A percentile compares a stretch with the other conserved stretches of the same genome.
phyloP scores from a whole-genome alignment of 64 coral and sea anemone species.

The Hydrozoanthus tunicans region DNA sequence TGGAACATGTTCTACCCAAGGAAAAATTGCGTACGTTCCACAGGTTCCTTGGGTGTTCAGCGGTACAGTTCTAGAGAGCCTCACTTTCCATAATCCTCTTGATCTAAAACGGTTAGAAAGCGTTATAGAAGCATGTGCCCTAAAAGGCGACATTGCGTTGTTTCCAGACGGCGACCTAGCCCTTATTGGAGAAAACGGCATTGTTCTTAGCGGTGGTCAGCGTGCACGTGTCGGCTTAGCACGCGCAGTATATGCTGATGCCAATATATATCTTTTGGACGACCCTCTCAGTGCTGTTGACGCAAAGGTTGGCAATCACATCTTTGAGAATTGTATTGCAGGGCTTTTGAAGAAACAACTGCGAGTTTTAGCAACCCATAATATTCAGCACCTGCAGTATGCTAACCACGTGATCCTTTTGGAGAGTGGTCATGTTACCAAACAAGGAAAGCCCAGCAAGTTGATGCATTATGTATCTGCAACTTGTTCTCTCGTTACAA shows the following conservation, averaged over 20 bases:
- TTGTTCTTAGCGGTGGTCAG: no score
- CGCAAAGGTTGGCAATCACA: not conserved
- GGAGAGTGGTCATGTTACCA: not conserved
- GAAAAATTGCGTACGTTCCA: not conserved
- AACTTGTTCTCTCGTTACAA: not conserved
- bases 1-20: not conserved
- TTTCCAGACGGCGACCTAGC: not conserved
- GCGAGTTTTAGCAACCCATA: not conserved
- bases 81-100: not conserved
- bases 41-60: not conserved
- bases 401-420: not conserved
- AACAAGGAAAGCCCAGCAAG: not conserved
- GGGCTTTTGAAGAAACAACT: not conserved
- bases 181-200: not conserved
- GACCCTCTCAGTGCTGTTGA: no score
- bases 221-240: no score
- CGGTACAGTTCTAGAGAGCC: slow-evolving; percentile 2
- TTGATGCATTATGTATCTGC: not conserved
- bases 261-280: no score
- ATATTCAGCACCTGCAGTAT: not conserved
- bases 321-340: slow-evolving; percentile 9
- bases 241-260: no score
- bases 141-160: not conserved
- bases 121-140: not conserved
- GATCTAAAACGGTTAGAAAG: not conserved